A percentile compares a stretch with the other conserved stretches of the same genome.
Conservation (phyloP, 2,113 vertebrate genomes). For the Tychaedon coryphoeus region DNA sequence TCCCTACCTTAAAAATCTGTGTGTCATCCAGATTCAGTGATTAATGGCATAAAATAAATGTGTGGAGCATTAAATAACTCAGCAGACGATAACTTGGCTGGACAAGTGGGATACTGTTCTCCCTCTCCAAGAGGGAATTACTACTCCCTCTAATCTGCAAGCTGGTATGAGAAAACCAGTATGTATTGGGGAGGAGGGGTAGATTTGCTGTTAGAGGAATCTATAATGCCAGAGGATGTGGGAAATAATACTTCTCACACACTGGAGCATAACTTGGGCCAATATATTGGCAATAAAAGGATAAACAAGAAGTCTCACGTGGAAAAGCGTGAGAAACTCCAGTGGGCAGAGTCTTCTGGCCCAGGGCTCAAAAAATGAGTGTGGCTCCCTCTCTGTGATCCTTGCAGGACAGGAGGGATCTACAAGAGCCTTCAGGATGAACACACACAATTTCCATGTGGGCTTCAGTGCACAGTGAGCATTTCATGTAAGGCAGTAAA, state of each 20-base stretch:
- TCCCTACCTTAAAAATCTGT: neutral
- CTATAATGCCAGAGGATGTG: neutral
- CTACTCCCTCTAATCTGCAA: neutral
- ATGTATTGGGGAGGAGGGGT: accelerated
- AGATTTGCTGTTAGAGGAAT: neutral
- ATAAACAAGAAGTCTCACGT: neutral
- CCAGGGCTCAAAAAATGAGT: neutral
- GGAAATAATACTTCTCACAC: neutral
- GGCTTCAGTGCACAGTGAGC: neutral
- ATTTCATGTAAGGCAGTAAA: neutral
- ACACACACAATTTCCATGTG: accelerated
- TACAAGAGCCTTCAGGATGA: neutral
- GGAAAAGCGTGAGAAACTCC: neutral
- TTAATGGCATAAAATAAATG: neutral
- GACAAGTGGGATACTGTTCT: neutral
- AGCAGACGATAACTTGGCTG: neutral
- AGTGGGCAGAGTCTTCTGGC: accelerated
- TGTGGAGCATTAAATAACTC: neutral
- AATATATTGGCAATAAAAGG: neutral
- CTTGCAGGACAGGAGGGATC: neutral
- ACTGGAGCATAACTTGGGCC: neutral
- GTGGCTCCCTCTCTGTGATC: neutral
- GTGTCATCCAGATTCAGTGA: neutral
- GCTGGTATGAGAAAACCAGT: neutral
- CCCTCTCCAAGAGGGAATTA: neutral